These are phyloP conservation scores for Andricus grossulariae DNA, from an alignment of 1,140 invertebrate genomes.

Conservation along the genomic window DNA sequence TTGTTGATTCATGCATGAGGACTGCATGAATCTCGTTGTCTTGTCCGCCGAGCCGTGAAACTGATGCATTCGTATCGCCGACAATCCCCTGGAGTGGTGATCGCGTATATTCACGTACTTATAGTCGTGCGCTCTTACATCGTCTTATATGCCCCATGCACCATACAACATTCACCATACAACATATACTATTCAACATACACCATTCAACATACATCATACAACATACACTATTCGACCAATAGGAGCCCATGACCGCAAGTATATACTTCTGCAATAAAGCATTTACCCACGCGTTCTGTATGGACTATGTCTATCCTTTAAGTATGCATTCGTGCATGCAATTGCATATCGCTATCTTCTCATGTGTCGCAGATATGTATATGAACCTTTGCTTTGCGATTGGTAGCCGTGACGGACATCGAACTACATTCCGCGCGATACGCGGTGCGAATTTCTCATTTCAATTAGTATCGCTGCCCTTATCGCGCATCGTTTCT, in stretches of 20 bases:
- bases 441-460: conserved; percentile 12
- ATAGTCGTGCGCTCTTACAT: conserved; percentile 47
- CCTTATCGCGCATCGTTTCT: not conserved
- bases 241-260: conserved; percentile 47
- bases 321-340: conserved; percentile 51
- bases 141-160: not conserved
- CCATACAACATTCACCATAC: not conserved
- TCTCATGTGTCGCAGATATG: not conserved
- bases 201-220: conserved; percentile 24
- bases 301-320: conserved; percentile 52
- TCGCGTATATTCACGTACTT: conserved; percentile 36
- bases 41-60: conserved; percentile 73
- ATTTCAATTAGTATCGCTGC: conserved; percentile 16
- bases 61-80: conserved; percentile 72
- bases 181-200: too few species aligned
- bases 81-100: conserved; percentile 51
- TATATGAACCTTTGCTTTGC: not conserved
- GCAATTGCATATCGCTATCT: conserved; percentile 49
- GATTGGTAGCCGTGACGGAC: not conserved
- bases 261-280: conserved; percentile 61
- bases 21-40: conserved; percentile 68
- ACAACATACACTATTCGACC: conserved; percentile 38
- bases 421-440: conserved; percentile 4
- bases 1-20: conserved; percentile 71
- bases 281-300: conserved; percentile 67